Base-by-base conservation (phyloP, 2,888 invertebrate genomes). In the Meteorus colon region DNA sequence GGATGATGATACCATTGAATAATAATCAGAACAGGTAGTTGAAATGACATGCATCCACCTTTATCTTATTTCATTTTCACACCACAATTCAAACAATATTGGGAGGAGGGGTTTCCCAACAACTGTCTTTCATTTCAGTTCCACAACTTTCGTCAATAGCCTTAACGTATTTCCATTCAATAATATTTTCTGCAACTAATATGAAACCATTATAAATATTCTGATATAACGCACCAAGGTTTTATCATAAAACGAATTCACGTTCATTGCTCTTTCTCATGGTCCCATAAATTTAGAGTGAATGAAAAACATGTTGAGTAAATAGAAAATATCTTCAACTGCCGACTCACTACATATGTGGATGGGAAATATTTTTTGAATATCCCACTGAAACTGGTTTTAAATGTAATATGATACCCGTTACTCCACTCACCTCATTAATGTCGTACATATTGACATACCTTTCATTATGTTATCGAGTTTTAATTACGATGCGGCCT, bases 141-240 rank as follows among this genome's bases (percentile, higher is more conserved):
- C 31, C 51, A 63, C 68, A 77, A 77, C 77, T 77, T 77, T 77
- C 63, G 72, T 75, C 75, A 77, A 77, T 77, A 77, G 66, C 74
- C 16, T 48, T n/a, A 48, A 0, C 45, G 41, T 60, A 45, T 24
- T 51, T 14, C 16, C 29, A 68, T 68, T 68, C 68, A 34, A 29
- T 68, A 51, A 16, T n/a, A 10, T 31, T 12, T 29, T 68, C 3
- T 27, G 6, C 29, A 27, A 6, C 48, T 51, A 68, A 68, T 27
- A 45, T 41, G 41, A 41, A 8, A 41, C 6, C 4, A 0, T 2
- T 2, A 67, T 45, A 48, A 48, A 48, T 48, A 48, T 48, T 48
- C 48, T 4, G n/a, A 48, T 14, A 6, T 0, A 14, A 48, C 48
- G n/a, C 48, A n/a, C 16, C 48, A 41, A 10, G 0, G 8, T 41